phyloP scores from a whole-genome alignment of 2,113 vertebrate genomes.

The Eretmochelys imbricata region DNA sequence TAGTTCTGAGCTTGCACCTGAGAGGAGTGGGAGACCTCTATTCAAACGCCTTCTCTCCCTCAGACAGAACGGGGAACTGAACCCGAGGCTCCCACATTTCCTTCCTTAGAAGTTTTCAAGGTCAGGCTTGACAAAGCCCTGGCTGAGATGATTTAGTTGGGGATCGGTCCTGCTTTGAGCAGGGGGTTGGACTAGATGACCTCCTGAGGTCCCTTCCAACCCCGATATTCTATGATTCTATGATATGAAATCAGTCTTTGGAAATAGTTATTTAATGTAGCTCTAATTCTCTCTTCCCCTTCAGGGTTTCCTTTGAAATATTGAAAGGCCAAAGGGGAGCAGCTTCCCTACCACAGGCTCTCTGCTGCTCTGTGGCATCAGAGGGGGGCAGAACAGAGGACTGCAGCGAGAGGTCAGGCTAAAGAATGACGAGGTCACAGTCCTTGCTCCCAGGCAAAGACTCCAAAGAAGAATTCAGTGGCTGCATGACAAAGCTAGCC shows the following conservation, averaged over 20 bases:
- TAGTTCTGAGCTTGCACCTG: no score
- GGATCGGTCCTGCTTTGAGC: no score
- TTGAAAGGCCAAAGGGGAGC: not conserved
- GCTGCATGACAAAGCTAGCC: not conserved
- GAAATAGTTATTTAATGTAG: not conserved
- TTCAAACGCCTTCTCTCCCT: no score
- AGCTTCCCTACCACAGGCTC: not conserved
- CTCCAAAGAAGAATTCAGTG: not conserved
- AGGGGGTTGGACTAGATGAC: no score
- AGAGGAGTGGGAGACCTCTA: no score
- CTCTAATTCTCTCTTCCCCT: not conserved
- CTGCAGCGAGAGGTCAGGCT: not conserved
- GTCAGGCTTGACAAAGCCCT: no score
- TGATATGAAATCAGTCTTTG: not conserved
- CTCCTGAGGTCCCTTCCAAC: no score
- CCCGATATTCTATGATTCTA: no score
- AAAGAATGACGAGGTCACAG: not conserved
- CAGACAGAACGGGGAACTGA: no score
- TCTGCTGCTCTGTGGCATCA: not conserved
- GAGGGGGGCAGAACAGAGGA: not conserved
- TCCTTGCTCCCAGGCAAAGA: not conserved
- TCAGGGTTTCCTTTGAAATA: not conserved
- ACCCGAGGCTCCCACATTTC: no score
- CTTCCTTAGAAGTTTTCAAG: no score
- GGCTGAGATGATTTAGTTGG: no score